Evolutionary conservation across 35 echinoderm and acorn worm species (phyloP).

Genomic region (Holothuria glaberrima): DNA sequence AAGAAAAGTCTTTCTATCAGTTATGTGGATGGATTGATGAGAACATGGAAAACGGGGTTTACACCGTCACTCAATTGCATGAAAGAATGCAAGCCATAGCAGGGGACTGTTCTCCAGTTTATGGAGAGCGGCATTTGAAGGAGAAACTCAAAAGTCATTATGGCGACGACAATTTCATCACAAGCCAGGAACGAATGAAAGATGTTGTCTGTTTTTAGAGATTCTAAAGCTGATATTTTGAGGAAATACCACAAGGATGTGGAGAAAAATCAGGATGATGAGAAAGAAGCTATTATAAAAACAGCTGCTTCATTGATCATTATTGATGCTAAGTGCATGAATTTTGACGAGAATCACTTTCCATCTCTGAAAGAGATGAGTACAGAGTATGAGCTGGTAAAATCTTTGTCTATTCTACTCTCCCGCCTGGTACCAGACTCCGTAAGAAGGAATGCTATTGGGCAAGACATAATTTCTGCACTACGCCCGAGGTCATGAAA

Average conservation of each 20-base stretch:
- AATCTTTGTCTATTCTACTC: constrained; percentile 49
- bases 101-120: constrained; percentile 58
- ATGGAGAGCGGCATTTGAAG: constrained; percentile 54
- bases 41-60: constrained; percentile 61
- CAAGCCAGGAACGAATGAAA: constrained; percentile 41
- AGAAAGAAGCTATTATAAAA: constrained; percentile 66
- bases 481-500: constrained; percentile 68
- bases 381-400: constrained; percentile 45
- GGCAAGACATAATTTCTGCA: constrained; percentile 71
- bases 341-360: constrained; percentile 58
- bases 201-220: constrained; percentile 67
- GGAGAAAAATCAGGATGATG: constrained; percentile 32
- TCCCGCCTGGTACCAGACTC: constrained; percentile 55
- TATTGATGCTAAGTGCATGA: constrained; percentile 67
- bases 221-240: constrained; percentile 55
- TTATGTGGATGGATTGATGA: constrained; percentile 58
- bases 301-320: constrained; percentile 62
- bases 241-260: constrained; percentile 35
- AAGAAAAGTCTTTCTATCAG: constrained; percentile 31
- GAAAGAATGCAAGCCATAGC: constrained; percentile 38
- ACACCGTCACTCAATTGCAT: constrained; percentile 62
- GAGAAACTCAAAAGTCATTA: constrained; percentile 51
- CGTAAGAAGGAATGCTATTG: constrained; percentile 36
- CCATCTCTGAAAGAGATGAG: constrained; percentile 69
- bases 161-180: constrained; percentile 60